Conservation (phyloP, 2,797 vertebrate genomes). For the Melopsittacus undulatus region DNA sequence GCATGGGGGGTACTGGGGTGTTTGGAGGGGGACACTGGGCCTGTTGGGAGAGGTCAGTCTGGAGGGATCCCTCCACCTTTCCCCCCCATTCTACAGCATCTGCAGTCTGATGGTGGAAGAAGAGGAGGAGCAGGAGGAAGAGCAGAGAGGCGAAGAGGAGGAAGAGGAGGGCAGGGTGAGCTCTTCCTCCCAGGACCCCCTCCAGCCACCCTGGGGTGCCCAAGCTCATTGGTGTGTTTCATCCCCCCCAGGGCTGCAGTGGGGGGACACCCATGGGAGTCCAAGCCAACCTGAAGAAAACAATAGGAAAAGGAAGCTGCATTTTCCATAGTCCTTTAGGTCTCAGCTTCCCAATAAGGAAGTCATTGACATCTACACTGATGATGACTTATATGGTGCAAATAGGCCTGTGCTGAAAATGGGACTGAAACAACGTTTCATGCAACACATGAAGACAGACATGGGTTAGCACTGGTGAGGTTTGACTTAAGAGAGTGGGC, state of each 20-base stretch:
- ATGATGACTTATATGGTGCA: neutral
- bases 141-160: too few species aligned
- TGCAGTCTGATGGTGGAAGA: too few species aligned
- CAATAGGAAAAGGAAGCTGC: neutral
- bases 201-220: too few species aligned
- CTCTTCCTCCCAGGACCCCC: neutral
- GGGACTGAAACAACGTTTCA: neutral
- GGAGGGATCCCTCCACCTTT: too few species aligned
- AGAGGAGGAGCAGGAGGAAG: too few species aligned
- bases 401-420: neutral
- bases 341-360: conserved; percentile 1
- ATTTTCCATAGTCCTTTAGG: neutral
- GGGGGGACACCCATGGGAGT: neutral
- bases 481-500: neutral
- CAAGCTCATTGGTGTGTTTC: too few species aligned
- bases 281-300: neutral
- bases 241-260: too few species aligned
- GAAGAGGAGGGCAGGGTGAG: neutral
- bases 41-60: too few species aligned
- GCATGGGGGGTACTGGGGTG: too few species aligned
- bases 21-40: too few species aligned
- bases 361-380: neutral
- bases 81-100: too few species aligned
- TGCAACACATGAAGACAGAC: neutral
- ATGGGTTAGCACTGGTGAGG: neutral